Conservation (phyloP, 1,140 invertebrate species). For the Pemphigus obesinymphae region DNA sequence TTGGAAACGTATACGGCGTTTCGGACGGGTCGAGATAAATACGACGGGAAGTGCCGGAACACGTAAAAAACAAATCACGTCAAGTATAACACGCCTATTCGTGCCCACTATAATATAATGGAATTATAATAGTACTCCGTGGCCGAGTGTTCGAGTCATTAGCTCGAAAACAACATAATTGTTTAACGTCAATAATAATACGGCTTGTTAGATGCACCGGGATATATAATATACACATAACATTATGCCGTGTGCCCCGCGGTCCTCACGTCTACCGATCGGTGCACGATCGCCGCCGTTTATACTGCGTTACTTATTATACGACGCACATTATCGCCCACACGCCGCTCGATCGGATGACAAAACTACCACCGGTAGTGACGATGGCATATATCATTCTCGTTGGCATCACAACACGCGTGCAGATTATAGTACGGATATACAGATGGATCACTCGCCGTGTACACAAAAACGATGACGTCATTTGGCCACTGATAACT, state of each 20-base stretch:
- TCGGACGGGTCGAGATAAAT: too few relatives aligned
- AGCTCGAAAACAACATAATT: conserved; percentile 24
- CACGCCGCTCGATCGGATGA: neutral
- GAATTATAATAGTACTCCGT: neutral
- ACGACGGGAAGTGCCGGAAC: neutral
- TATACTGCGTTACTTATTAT: neutral
- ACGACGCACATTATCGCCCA: neutral
- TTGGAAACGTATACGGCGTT: too few relatives aligned
- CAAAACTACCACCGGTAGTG: neutral
- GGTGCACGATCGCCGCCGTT: neutral
- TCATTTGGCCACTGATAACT: too few relatives aligned
- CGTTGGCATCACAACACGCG: neutral
- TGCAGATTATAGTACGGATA: too few relatives aligned
- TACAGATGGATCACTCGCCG: too few relatives aligned
- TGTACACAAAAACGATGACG: too few relatives aligned
- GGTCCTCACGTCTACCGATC: neutral
- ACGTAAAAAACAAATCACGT: neutral
- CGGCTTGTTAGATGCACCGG: neutral
- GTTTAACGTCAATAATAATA: conserved; percentile 17
- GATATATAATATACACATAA: too few relatives aligned
- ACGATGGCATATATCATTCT: too few relatives aligned
- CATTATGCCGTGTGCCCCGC: too few relatives aligned
- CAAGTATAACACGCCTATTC: neutral
- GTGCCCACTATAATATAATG: neutral
- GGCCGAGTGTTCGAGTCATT: neutral